phyloP scores from a whole-genome alignment of 2,888 invertebrate species.

The Dyspetes luteomarginatus region DNA sequence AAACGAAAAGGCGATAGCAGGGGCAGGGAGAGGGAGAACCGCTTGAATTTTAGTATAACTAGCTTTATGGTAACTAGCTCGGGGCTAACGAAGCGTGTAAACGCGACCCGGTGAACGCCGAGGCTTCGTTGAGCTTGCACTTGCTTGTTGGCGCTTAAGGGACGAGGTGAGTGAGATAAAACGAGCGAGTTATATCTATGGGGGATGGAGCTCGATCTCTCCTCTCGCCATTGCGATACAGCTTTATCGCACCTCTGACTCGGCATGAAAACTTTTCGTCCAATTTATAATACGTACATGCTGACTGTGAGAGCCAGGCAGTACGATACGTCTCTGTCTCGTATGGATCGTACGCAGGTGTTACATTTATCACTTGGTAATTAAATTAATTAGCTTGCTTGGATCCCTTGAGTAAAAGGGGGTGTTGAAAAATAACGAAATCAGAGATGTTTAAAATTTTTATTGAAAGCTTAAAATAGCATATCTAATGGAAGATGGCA shows the following conservation, averaged over 20 bases:
- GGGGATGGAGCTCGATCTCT: slow-evolving; percentile 37
- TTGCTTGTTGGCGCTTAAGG: slow-evolving; percentile 59
- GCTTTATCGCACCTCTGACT: slow-evolving; percentile 61
- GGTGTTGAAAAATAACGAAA: too few species aligned
- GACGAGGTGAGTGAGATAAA: slow-evolving; percentile 51
- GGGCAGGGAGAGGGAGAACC: slow-evolving; percentile 24
- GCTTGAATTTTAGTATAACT: slow-evolving; percentile 66
- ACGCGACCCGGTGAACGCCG: slow-evolving; percentile 67
- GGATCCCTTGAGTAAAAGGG: too few species aligned
- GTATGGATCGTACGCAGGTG: background rate
- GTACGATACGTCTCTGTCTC: slow-evolving; percentile 31
- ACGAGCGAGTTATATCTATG: slow-evolving; percentile 40
- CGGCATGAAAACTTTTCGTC: slow-evolving; percentile 51
- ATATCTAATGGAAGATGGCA: too few species aligned
- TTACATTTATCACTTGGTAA: slow-evolving; percentile 41
- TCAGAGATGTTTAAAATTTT: too few species aligned
- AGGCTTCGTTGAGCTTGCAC: slow-evolving; percentile 61
- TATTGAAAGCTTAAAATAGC: too few species aligned
- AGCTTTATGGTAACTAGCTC: slow-evolving; percentile 67
- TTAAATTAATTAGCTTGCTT: slow-evolving; percentile 41
- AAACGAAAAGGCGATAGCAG: slow-evolving; percentile 17
- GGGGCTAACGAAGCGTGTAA: slow-evolving; percentile 72
- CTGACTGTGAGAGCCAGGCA: slow-evolving; percentile 35
- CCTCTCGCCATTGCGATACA: slow-evolving; percentile 37
- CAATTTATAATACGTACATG: background rate